Percentiles rank a stretch among this genome's conserved stretches.
phyloP scores from a whole-genome alignment of 2,113 vertebrate species.

The Prinia subflava region DNA sequence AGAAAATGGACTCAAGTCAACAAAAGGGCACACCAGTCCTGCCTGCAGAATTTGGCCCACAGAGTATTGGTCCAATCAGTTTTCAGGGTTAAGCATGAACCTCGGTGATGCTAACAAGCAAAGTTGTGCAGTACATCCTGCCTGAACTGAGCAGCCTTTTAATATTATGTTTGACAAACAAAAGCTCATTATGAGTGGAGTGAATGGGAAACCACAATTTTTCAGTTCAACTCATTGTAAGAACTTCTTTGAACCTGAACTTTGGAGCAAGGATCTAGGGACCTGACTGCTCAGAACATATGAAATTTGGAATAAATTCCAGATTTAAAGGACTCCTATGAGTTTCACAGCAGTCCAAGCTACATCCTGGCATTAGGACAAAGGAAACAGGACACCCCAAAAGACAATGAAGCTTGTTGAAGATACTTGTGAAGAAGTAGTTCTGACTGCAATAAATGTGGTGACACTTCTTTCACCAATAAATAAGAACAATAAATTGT shows the following conservation, averaged over 20 bases:
- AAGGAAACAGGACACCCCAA: neutral
- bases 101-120: neutral
- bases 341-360: neutral
- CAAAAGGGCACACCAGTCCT: neutral
- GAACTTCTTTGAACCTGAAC: slow-evolving; percentile 22
- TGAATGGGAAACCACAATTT: neutral
- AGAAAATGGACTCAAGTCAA: neutral
- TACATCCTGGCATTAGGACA: neutral
- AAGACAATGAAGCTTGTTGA: neutral
- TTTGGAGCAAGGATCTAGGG: neutral
- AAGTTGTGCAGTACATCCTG: neutral
- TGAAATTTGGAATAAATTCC: neutral
- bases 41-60: neutral
- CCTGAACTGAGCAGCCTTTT: neutral
- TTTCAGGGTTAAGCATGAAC: neutral
- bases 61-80: neutral
- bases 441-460: neutral
- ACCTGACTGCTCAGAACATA: neutral
- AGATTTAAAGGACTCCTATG: neutral
- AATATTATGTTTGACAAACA: neutral
- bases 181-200: neutral
- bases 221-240: neutral
- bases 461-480: neutral
- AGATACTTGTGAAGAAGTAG: neutral
- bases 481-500: neutral